Conservation (phyloP, 1,140 invertebrate species). For the Tigriopus japonicus region DNA sequence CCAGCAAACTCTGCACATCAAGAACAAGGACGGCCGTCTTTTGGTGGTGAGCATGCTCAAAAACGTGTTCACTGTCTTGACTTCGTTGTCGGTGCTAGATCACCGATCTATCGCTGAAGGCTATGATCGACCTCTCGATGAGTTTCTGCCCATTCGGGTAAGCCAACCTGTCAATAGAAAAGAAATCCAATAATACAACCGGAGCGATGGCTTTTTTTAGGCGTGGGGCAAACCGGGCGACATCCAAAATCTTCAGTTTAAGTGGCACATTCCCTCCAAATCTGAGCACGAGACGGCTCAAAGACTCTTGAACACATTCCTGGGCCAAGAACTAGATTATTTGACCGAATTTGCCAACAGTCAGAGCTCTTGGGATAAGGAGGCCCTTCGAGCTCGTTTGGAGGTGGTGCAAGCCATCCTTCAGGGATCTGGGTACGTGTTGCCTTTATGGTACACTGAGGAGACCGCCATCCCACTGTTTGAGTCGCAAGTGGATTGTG, state of each 20-base stretch:
- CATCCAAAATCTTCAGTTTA: conserved; percentile 40
- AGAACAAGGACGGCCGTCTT: conserved; percentile 37
- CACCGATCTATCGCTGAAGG: conserved; percentile 38
- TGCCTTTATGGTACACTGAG: too few relatives aligned
- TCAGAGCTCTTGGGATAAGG: too few relatives aligned
- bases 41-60: conserved; percentile 32
- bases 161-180: conserved; percentile 14
- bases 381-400: too few relatives aligned
- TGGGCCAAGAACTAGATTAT: conserved; percentile 22
- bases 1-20: conserved; percentile 38
- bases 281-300: conserved; percentile 45
- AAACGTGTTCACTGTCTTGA: conserved; percentile 36
- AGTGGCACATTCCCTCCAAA: conserved; percentile 53
- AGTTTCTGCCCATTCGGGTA: conserved; percentile 51
- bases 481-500: too few relatives aligned
- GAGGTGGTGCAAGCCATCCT: too few relatives aligned
- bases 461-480: too few relatives aligned
- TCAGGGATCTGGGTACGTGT: too few relatives aligned
- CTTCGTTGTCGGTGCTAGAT: conserved; percentile 39
- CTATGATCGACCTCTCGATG: conserved; percentile 39
- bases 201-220: conserved; percentile 23
- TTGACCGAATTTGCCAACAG: too few relatives aligned
- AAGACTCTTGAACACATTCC: conserved; percentile 21
- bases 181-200: too few relatives aligned
- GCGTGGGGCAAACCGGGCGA: conserved; percentile 59